Evolutionary conservation across 1,140 invertebrate genomes (phyloP).

Genomic region (Hetaerina americana): DNA sequence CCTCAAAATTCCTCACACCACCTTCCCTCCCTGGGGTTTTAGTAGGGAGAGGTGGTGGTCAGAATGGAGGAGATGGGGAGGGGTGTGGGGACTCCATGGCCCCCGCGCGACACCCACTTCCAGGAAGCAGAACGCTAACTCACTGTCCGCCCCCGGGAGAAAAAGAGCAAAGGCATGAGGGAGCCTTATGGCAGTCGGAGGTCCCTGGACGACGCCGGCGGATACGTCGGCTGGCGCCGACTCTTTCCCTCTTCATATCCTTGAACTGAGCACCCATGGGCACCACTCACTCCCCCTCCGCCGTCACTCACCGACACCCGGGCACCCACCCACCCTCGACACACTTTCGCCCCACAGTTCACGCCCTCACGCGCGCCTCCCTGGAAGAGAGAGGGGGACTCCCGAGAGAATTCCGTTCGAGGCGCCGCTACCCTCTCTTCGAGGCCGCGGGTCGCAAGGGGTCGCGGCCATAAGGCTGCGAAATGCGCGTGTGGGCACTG

Average conservation of each 20-base stretch:
- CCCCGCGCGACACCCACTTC: not conserved
- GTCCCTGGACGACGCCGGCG: not conserved
- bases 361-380: too few species aligned
- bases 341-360: too few species aligned
- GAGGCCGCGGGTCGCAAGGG: too few species aligned
- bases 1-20: not conserved
- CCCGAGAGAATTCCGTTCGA: too few species aligned
- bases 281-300: not conserved
- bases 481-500: too few species aligned
- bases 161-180: too few species aligned
- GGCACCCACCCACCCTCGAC: not conserved
- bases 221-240: not conserved
- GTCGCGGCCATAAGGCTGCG: too few species aligned
- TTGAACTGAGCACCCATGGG: not conserved
- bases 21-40: too few species aligned
- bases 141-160: not conserved
- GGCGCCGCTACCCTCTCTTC: too few species aligned
- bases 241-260: not conserved
- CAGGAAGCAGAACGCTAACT: not conserved
- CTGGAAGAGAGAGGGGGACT: too few species aligned
- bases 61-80: too few species aligned
- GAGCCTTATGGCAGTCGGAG: not conserved
- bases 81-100: not conserved
- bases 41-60: too few species aligned
- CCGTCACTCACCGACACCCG: not conserved